These are phyloP conservation scores for Caracal caracal DNA, from an alignment of 2,113 vertebrate species.

Conservation along the genomic window DNA sequence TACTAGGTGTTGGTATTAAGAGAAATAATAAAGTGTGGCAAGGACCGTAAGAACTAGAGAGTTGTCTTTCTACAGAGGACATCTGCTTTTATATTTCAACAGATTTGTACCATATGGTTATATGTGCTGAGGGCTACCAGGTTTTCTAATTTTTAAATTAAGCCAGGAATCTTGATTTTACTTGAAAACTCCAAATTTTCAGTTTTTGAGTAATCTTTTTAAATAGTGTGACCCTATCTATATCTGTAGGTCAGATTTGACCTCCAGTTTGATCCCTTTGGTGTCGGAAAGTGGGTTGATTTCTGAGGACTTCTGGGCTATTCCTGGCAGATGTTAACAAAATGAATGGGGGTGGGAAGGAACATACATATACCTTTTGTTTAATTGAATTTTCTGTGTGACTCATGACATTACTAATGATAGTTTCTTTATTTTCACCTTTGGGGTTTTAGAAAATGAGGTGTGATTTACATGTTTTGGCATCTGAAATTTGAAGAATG, in stretches of 20 bases:
- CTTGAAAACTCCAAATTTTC: neutral
- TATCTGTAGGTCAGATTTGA: neutral
- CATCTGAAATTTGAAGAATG: neutral
- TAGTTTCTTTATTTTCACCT: neutral
- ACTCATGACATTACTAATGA: neutral
- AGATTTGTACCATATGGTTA: neutral
- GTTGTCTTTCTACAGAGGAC: neutral
- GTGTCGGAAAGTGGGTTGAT: neutral
- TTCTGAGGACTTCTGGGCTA: neutral
- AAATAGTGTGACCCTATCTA: neutral
- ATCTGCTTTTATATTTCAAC: neutral
- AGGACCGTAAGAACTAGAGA: neutral
- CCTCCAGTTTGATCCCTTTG: neutral
- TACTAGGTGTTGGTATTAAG: neutral
- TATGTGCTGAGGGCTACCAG: neutral
- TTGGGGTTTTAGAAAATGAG: neutral
- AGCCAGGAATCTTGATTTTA: neutral
- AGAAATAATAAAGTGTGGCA: neutral
- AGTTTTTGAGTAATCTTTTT: neutral
- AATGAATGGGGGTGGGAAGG: neutral
- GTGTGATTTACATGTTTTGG: neutral
- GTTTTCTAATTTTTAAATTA: neutral
- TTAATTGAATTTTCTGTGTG: neutral
- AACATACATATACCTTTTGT: neutral
- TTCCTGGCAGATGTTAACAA: neutral